phyloP scores from a whole-genome alignment of 2,797 vertebrate genomes.

The Paedocypris micromegethes region DNA sequence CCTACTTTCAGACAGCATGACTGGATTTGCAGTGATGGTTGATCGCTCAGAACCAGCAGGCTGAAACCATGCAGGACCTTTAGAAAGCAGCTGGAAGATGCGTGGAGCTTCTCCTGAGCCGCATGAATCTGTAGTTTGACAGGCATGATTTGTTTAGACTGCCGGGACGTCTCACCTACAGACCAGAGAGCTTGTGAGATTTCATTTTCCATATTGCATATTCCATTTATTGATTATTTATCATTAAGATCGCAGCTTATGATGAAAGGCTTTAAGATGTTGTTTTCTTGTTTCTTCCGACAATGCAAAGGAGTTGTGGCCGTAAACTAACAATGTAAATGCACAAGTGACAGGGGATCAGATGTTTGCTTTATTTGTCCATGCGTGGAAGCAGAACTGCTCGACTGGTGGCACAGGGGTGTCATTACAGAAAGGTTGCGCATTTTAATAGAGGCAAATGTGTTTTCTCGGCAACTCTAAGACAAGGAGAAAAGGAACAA shows the following conservation, averaged over 20 bases:
- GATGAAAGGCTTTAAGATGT: neutral
- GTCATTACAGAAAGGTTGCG: slow-evolving; percentile 23
- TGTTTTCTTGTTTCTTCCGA: neutral
- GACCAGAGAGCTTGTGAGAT: slow-evolving; percentile 12
- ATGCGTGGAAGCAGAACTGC: neutral
- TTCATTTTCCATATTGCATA: slow-evolving; percentile 20
- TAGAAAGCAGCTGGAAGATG: slow-evolving; percentile 6
- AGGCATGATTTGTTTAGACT: slow-evolving; percentile 24
- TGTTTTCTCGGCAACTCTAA: slow-evolving; percentile 48
- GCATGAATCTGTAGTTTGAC: slow-evolving; percentile 26
- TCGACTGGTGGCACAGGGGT: neutral
- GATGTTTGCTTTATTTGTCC: slow-evolving; percentile 8
- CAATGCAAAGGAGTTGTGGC: slow-evolving; percentile 1
- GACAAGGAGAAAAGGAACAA: slow-evolving; percentile 31
- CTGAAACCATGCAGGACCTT: slow-evolving; percentile 6
- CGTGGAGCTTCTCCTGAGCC: slow-evolving; percentile 12
- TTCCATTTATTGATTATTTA: slow-evolving; percentile 27
- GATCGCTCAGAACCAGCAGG: slow-evolving; percentile 19
- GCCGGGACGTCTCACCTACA: slow-evolving; percentile 12
- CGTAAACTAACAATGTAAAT: slow-evolving; percentile 3
- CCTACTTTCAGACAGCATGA: neutral
- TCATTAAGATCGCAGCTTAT: slow-evolving; percentile 17
- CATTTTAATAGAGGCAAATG: slow-evolving; percentile 37
- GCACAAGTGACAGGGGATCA: slow-evolving; percentile 5
- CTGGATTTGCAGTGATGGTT: slow-evolving; percentile 16